Evolutionary conservation across 2,113 vertebrate genomes (phyloP).

Genomic region (Centropus bengalensis): DNA sequence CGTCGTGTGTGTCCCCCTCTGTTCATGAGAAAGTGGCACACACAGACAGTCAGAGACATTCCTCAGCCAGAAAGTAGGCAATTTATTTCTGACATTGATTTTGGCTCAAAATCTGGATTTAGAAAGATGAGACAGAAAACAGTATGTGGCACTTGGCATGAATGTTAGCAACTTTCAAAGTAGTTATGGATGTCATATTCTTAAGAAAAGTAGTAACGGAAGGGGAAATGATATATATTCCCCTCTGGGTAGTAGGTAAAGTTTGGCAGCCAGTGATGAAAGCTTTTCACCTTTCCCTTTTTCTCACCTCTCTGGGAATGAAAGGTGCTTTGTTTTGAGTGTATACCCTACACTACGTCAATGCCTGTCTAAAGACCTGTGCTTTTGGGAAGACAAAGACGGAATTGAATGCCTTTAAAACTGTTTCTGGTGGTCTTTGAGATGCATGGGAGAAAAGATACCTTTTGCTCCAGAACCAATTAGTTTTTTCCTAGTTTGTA

Average conservation of each 20-base stretch:
- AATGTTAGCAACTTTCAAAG: not conserved
- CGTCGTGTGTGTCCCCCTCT: not conserved
- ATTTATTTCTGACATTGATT: slow-evolving; percentile 16
- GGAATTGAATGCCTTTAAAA: not conserved
- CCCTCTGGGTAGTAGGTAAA: not conserved
- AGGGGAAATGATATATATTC: not conserved
- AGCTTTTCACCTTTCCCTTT: not conserved
- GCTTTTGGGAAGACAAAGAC: not conserved
- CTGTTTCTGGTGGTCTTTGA: fast-evolving
- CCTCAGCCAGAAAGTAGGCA: not conserved
- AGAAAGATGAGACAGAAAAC: not conserved
- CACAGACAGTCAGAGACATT: not conserved
- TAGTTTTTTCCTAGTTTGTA: not conserved
- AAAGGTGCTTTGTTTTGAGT: not conserved
- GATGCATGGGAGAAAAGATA: not conserved
- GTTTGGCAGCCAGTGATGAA: not conserved
- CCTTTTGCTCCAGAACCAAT: not conserved
- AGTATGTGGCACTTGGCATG: not conserved
- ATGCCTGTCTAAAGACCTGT: not conserved
- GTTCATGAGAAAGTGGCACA: not conserved
- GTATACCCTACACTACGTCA: not conserved
- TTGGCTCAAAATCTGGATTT: not conserved
- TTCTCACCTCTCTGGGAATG: not conserved
- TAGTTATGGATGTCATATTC: not conserved
- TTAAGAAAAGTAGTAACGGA: not conserved